Percentiles rank a stretch among this genome's conserved stretches.
These are phyloP conservation scores for Caenorhabditis briggsae DNA, from an alignment of 1,140 invertebrate genomes.

Conservation along the genomic window DNA sequence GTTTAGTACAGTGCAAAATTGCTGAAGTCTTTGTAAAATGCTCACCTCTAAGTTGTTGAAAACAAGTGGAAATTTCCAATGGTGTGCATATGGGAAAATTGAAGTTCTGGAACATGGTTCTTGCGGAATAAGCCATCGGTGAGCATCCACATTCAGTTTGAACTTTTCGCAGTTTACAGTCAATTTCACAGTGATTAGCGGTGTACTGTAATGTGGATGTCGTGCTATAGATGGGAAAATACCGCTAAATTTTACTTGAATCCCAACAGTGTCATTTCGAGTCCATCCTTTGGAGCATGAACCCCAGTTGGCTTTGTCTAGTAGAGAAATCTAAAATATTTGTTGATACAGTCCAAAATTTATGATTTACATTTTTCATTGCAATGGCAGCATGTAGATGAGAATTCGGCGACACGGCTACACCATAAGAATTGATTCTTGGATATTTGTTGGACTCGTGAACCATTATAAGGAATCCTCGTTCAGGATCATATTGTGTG, in stretches of 20 bases:
- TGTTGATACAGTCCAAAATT: neutral
- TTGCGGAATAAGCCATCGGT: constrained; percentile 33
- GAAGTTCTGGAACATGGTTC: neutral
- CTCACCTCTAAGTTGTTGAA: constrained; percentile 5
- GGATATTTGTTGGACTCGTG: constrained; percentile 4
- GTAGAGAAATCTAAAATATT: constrained; percentile 50
- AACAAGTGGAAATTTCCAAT: constrained; percentile 48
- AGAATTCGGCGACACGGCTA: constrained; percentile 7
- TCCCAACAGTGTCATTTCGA: constrained; percentile 1
- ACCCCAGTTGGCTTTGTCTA: constrained; percentile 59
- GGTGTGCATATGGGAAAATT: constrained; percentile 36
- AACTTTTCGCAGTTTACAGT: constrained; percentile 40
- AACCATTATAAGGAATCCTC: constrained; percentile 5
- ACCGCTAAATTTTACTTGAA: constrained; percentile 30
- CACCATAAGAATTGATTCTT: constrained; percentile 21
- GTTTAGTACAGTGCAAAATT: too few relatives aligned
- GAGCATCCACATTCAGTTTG: constrained; percentile 55
- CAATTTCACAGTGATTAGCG: constrained; percentile 55
- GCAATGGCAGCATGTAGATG: constrained; percentile 10
- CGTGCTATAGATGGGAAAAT: neutral
- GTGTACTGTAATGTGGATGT: constrained; percentile 57
- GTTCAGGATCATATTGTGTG: neutral
- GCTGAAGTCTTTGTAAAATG: neutral
- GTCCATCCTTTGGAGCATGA: constrained; percentile 55
- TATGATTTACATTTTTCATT: constrained; percentile 13